A percentile compares a stretch with the other conserved stretches of the same genome.
phyloP scores from a whole-genome alignment of 1,140 invertebrate species.

The Microplitis demolitor region DNA sequence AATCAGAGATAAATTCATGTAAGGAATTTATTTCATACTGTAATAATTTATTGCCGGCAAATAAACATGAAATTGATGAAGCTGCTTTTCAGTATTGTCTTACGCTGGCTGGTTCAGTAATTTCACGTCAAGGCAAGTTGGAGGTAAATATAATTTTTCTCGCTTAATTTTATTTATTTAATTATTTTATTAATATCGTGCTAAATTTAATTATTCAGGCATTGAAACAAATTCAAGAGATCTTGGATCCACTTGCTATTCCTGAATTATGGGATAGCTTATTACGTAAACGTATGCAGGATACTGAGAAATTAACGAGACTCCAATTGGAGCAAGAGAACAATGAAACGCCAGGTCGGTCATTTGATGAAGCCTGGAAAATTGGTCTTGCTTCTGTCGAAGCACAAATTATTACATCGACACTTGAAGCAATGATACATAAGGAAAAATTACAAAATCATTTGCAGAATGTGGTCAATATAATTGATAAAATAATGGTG shows the following conservation, averaged over 20 bases:
- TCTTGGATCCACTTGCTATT: slow-evolving; percentile 41
- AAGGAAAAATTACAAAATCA: neutral
- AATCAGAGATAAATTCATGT: slow-evolving; percentile 41
- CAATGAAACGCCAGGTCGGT: neutral
- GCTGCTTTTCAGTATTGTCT: slow-evolving; percentile 41
- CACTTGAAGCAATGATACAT: too few species aligned
- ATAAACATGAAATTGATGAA: slow-evolving; percentile 38
- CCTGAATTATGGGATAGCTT: slow-evolving; percentile 47
- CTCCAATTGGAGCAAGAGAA: slow-evolving; percentile 24
- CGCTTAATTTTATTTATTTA: neutral
- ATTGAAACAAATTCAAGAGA: slow-evolving; percentile 40
- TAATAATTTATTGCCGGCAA: slow-evolving; percentile 45
- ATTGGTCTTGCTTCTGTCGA: slow-evolving; percentile 42
- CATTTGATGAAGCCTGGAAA: slow-evolving; percentile 32
- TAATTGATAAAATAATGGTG: too few species aligned
- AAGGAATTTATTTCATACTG: slow-evolving; percentile 47
- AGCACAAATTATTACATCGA: too few species aligned
- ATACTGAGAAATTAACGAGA: slow-evolving; percentile 41
- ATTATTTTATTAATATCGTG: slow-evolving; percentile 9
- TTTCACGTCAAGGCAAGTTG: slow-evolving; percentile 43
- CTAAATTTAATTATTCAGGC: slow-evolving; percentile 34
- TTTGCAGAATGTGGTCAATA: neutral
- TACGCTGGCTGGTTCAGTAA: slow-evolving; percentile 41
- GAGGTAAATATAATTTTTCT: slow-evolving; percentile 19
- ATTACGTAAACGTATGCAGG: slow-evolving; percentile 39